A percentile compares a stretch with the other conserved stretches of the same genome.
phyloP scores from a whole-genome alignment of 2,888 invertebrate species.

The Sericinus montela region DNA sequence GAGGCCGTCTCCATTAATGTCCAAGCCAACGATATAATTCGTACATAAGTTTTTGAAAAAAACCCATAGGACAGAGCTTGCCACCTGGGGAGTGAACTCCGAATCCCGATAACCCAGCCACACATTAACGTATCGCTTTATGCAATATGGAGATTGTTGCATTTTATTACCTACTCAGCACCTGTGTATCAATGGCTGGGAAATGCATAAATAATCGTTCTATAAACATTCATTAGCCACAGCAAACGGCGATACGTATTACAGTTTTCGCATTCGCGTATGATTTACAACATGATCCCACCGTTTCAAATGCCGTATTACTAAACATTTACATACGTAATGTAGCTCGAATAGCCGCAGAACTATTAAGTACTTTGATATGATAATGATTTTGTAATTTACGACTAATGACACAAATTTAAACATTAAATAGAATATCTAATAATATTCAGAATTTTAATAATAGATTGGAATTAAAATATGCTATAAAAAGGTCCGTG shows the following conservation, averaged over 20 bases:
- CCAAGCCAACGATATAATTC: too few relatives aligned
- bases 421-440: too few relatives aligned
- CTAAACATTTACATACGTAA: neutral
- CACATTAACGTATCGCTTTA: neutral
- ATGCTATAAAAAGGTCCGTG: too few relatives aligned
- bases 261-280: slow-evolving; percentile 3
- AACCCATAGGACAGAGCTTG: too few relatives aligned
- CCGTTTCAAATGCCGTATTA: neutral
- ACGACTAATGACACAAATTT: too few relatives aligned
- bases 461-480: too few relatives aligned
- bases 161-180: neutral
- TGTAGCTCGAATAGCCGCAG: neutral
- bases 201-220: slow-evolving; percentile 11
- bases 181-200: slow-evolving; percentile 1
- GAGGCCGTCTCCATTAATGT: too few relatives aligned
- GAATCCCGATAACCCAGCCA: too few relatives aligned
- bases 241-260: slow-evolving; percentile 11
- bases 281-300: slow-evolving; percentile 10
- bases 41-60: too few relatives aligned
- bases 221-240: slow-evolving; percentile 15
- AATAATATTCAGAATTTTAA: too few relatives aligned
- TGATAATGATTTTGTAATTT: too few relatives aligned
- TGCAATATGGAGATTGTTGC: neutral
- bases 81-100: too few relatives aligned
- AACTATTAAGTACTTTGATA: neutral